Base-by-base conservation (phyloP, 2,113 vertebrate species). In the Microcebus jonahi region DNA sequence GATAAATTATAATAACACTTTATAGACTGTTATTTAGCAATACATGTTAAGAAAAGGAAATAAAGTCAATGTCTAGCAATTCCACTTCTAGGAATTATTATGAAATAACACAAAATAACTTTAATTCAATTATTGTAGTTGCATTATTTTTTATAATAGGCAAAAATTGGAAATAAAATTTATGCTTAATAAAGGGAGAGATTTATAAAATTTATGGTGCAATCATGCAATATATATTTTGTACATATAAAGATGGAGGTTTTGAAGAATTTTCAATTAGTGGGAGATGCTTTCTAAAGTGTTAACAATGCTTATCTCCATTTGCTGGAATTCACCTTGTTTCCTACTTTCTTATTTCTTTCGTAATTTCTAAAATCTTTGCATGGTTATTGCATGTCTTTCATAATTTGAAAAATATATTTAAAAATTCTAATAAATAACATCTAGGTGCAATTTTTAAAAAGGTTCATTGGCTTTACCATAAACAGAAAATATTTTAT, bases 341-440 rank as follows among this genome's bases (percentile, higher is more conserved):
- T 96, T 94, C 25, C 70, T 88, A 42, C 82, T 94, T 90, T 63
- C 59, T 87, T 88, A 45, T 55, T 70, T 94, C n/a, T 94, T 87
- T 88, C 53, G 5, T 48, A 87, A 9, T 77, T 79, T 73, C 25
- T 36, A 76, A 85, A 39, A 79, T 87, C 91, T 93, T 48, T 95
- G 23, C 15, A 25, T 39, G 23, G 87, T 68, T 84, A 93, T 31
- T 86, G 2, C 10, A 83, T 8, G 14, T 63, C 23, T 91, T 92
- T 7, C 84, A 23, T 71, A 88, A 88, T 45, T 92, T 42, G 14
- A 81, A 94, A 83, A 87, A 48, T 55, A 61, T 21, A 88, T 59
- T 93, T 76, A 67, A 88, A 95, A 63, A 84, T 92, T 88, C 23
- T 73, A 89, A 65, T 88, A 57, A 70, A 27, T 53, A 50, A 50